These are phyloP conservation scores for Eutrigla gurnardus DNA, from an alignment of 2,797 vertebrate species.

Conservation along the genomic window DNA sequence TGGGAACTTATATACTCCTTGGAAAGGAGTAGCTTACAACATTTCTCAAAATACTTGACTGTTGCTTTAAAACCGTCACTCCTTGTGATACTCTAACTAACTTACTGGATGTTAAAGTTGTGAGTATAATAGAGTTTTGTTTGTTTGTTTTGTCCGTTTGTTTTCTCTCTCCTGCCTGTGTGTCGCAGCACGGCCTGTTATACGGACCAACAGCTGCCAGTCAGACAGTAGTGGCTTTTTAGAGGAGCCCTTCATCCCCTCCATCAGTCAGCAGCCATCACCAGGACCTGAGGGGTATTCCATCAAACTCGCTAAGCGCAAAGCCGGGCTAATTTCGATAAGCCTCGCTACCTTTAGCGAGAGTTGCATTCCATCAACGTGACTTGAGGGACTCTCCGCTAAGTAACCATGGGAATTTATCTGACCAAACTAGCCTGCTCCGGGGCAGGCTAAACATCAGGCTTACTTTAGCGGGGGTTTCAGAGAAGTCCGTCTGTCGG, in stretches of 20 bases:
- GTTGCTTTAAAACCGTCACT: background rate
- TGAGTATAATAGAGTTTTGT: background rate
- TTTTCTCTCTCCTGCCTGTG: background rate
- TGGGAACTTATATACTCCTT: background rate
- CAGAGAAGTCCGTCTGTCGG: too few relatives aligned
- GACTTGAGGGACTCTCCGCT: too few relatives aligned
- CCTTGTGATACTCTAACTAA: too few relatives aligned
- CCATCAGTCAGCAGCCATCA: slow-evolving; percentile 59
- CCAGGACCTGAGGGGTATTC: too few relatives aligned
- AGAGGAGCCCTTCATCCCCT: slow-evolving; percentile 83
- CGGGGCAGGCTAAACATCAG: too few relatives aligned
- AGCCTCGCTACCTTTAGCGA: too few relatives aligned
- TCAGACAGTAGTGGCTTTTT: slow-evolving; percentile 89
- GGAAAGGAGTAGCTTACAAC: background rate
- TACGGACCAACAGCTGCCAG: slow-evolving; percentile 86
- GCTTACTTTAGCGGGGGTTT: too few relatives aligned
- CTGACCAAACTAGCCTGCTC: too few relatives aligned
- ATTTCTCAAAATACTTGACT: background rate
- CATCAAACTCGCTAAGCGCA: too few relatives aligned
- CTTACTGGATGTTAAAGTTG: background rate
- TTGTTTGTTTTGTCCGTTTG: background rate
- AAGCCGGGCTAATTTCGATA: too few relatives aligned
- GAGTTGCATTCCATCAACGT: too few relatives aligned
- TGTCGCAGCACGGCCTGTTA: slow-evolving; percentile 50
- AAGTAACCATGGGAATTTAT: too few relatives aligned